Conservation (phyloP, 2,113 vertebrate genomes). For the Vimba vimba region DNA sequence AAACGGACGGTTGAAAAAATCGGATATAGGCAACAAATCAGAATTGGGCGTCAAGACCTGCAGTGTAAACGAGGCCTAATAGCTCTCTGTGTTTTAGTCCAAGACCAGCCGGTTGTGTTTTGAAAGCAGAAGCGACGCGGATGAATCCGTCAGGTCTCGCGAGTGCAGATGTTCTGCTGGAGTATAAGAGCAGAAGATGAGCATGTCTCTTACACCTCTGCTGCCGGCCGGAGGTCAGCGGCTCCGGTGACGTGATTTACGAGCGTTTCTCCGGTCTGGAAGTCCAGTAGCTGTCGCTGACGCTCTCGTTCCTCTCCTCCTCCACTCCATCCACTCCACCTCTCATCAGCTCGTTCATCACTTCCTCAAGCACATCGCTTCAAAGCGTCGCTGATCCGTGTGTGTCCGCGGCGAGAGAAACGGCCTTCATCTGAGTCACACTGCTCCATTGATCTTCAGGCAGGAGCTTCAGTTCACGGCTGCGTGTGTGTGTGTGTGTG, state of each 20-base stretch:
- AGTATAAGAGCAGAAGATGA: slow-evolving; percentile 18
- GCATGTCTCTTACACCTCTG: slow-evolving; percentile 53
- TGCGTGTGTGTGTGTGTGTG: background rate
- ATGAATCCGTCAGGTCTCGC: background rate
- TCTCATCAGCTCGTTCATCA: slow-evolving; percentile 82
- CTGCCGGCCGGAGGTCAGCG: slow-evolving; percentile 70
- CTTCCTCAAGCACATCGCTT: slow-evolving; percentile 55
- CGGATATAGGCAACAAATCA: no score
- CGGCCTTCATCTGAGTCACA: slow-evolving; percentile 74
- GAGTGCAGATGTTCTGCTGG: slow-evolving; percentile 1
- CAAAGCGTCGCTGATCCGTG: slow-evolving; percentile 66
- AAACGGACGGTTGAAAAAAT: no score
- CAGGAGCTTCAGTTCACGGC: slow-evolving; percentile 1
- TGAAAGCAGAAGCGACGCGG: background rate
- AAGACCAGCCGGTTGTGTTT: background rate
- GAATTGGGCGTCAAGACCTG: no score
- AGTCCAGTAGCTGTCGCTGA: slow-evolving; percentile 72
- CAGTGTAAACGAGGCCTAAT: no score
- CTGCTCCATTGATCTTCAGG: slow-evolving; percentile 63
- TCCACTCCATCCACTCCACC: slow-evolving; percentile 73
- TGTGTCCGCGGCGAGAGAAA: slow-evolving; percentile 65
- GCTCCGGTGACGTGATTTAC: slow-evolving; percentile 73
- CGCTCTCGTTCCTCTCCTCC: slow-evolving; percentile 74
- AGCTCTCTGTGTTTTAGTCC: background rate
- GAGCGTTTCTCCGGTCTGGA: slow-evolving; percentile 68